phyloP scores from a whole-genome alignment of 2,797 vertebrate species.

The Neoniphon sammara region DNA sequence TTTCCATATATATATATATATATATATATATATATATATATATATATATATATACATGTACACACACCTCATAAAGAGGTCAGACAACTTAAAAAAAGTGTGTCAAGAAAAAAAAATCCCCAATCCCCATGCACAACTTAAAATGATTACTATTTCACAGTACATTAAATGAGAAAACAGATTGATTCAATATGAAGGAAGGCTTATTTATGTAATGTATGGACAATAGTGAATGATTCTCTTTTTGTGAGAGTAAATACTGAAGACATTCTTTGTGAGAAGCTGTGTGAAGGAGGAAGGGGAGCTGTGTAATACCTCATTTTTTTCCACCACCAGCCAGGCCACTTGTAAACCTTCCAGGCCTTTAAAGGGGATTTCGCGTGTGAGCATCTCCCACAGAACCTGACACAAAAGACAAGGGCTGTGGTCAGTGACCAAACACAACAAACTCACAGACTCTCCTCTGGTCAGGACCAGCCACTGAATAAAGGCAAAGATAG shows the following conservation, averaged over 20 bases:
- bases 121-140: neutral
- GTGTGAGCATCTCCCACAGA: slow-evolving; percentile 99
- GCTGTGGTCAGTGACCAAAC: slow-evolving; percentile 19
- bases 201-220: neutral
- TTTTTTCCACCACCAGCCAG: slow-evolving; percentile 99
- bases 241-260: neutral
- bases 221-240: neutral
- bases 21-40: no score
- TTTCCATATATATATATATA: no score
- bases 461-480: neutral
- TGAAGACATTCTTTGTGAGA: neutral
- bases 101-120: neutral
- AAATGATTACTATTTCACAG: neutral
- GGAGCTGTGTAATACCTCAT: slow-evolving; percentile 86
- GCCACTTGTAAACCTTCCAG: slow-evolving; percentile 99
- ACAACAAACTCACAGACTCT: neutral
- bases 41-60: no score
- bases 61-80: no score
- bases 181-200: neutral
- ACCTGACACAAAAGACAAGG: slow-evolving; percentile 83
- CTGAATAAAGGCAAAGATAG: neutral
- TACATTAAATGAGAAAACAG: neutral
- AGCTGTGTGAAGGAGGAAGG: neutral
- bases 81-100: no score
- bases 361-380: slow-evolving; percentile 98